Evolutionary conservation across 2,888 invertebrate species (phyloP).

Genomic region (Drosophila stalkeri): DNA sequence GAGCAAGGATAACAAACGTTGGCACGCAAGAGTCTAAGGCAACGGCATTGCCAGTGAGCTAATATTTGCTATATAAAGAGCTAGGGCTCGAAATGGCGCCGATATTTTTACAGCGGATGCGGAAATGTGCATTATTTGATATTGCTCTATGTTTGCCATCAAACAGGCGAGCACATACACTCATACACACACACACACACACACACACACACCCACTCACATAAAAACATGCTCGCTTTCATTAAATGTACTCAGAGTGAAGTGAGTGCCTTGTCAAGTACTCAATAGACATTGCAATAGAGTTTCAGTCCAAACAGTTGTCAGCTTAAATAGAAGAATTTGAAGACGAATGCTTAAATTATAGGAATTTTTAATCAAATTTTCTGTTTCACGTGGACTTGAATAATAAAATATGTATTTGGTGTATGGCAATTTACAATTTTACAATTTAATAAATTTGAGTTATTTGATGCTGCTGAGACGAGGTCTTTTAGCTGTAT

Average conservation of each 20-base stretch:
- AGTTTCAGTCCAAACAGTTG: constrained; percentile 2
- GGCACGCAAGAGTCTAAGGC: constrained; percentile 21
- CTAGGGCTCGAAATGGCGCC: constrained; percentile 41
- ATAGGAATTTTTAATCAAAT: no score
- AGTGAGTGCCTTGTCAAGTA: constrained; percentile 27
- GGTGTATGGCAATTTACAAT: not conserved
- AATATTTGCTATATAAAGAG: constrained; percentile 50
- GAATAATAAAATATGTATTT: not conserved
- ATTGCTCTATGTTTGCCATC: constrained; percentile 40
- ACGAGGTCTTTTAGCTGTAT: not conserved
- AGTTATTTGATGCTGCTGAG: not conserved
- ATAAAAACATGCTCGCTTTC: constrained; percentile 13
- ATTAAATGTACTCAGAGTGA: constrained; percentile 22
- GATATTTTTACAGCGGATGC: constrained; percentile 62
- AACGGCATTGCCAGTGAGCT: constrained; percentile 32
- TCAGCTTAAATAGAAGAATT: not conserved
- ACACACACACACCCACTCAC: not conserved
- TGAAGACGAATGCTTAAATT: not conserved
- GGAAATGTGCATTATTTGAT: constrained; percentile 81
- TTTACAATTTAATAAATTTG: not conserved
- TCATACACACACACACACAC: not conserved
- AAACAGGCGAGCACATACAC: constrained; percentile 14
- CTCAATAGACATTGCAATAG: constrained; percentile 9
- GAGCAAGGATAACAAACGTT: constrained; percentile 16
- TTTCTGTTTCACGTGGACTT: not conserved